Base-by-base conservation (phyloP, 2,113 vertebrate species). In the Diadophis punctatus region DNA sequence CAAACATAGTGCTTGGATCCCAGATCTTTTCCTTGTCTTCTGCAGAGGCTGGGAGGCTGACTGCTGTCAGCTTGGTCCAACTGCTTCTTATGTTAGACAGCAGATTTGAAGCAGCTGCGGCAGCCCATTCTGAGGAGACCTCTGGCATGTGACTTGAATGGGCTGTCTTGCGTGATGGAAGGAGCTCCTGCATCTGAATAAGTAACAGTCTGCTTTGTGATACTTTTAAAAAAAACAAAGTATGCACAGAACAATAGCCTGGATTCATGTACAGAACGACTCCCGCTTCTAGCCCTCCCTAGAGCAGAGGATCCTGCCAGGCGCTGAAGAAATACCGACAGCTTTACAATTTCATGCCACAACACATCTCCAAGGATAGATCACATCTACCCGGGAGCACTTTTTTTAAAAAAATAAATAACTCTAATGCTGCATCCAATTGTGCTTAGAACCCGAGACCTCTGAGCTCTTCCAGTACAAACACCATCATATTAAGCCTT, bases 221-320 rank as follows among this genome's bases (percentile, higher is more conserved):
- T 96, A 97, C 97, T 97, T 98, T 97, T 97, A 58, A 95, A 97
- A 97, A 97, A 97, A 97, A 97, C 97, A 97, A 96, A 97, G 98
- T 98, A 99, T 97, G 98, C 97, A 98, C 98, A 58, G 43, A 96
- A 99, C 98, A 99, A 99, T 98, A 97, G 98, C 94, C 93, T 55
- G 97, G 97, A 98, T 98, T 99, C 98, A 99, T 95, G 93, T 93
- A 94, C 56, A 0, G 80, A 93, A 93, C 94, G 95, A 63, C 91
- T 92, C 91, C 43, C 93, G 46, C 74, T 86, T n/a, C 91, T 86
- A 88, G 85, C 1, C 58, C 0, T 20, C 92, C 94, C 96, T 91
- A 2, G 5, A 94, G 96, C 3, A 1, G 95, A 94, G 91, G 94
- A 96, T 95, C 93, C 94, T 91, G 94, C 87, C 23, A 97, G 95